Base-by-base conservation (phyloP, 2,113 vertebrate species). In the Cynocephalus volans region DNA sequence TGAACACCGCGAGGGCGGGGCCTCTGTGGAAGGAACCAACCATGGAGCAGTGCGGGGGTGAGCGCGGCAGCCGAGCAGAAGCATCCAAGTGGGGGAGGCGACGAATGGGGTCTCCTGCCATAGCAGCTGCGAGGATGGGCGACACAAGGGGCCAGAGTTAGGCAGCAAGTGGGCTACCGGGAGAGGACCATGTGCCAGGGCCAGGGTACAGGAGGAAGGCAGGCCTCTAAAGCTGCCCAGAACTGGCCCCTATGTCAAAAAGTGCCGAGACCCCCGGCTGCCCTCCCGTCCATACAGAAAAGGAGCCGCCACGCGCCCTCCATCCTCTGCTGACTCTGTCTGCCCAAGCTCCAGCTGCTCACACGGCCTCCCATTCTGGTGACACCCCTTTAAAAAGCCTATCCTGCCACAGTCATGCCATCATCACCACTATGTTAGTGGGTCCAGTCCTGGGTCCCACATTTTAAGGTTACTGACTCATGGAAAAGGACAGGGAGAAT, bases 41-140 rank as follows among this genome's bases (percentile, higher is more conserved):
- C 14, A 7, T 0, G 0, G 2, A 3, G 69, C 8, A 9, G 0
- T 7, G 54, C n/a, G 17, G 60, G 36, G 60, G 5, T n/a, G n/a
- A n/a, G 41, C 41, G 41, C 41, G 41, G 41, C 41, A 14, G 56
- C 52, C 8, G 8, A 69, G 56, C 21, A 21, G 60, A 28, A 80
- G 45, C n/a, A 33, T 4, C 80, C 23, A 15, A n/a, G 31, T 2
- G 41, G 41, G 41, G 41, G 41, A 41, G 41, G 41, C 4, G 41
- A 41, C 3, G 41, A 41, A 41, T 41, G 41, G 41, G 41, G 41
- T 41, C 41, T 41, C 41, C 41, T 4, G 4, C 41, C 41, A 4
- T 41, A 41, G 41, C 3, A 41, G 41, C 41, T 41, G n/a, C 2
- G 45, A 15, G 48, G 15, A 10, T 0, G 15, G 0, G 28, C 1